Conservation (phyloP, 2,888 invertebrate genomes). For the Drosophila anomelani region DNA sequence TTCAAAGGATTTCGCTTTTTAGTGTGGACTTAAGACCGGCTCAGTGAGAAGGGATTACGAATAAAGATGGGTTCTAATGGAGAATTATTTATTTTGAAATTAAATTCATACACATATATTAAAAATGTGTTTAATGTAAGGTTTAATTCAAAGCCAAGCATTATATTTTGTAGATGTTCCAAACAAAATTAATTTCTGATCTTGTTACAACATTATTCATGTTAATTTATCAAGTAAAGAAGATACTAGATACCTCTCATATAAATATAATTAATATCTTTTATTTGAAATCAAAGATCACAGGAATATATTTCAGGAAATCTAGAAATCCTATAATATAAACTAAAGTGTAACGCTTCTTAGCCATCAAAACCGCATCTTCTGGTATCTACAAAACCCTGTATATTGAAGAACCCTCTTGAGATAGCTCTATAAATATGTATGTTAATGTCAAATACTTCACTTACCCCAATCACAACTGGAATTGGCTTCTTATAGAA, state of each 20-base stretch:
- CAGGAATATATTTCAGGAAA: neutral
- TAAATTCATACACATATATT: neutral
- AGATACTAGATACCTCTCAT: neutral
- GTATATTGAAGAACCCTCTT: neutral
- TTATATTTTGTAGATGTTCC: no score
- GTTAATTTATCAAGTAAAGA: neutral
- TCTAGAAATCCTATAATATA: neutral
- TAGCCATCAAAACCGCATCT: neutral
- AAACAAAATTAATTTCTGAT: no score
- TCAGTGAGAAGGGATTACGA: slow-evolving; percentile 2
- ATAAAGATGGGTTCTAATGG: neutral
- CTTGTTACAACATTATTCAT: neutral
- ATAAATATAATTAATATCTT: neutral
- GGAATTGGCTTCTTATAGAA: neutral
- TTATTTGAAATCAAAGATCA: no score
- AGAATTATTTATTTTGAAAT: neutral
- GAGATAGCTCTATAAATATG: neutral
- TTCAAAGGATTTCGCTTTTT: slow-evolving; percentile 18
- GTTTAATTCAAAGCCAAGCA: neutral
- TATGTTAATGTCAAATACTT: neutral
- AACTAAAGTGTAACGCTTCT: no score
- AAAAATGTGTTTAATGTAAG: rapidly evolving
- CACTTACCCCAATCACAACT: slow-evolving; percentile 1
- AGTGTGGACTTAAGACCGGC: slow-evolving; percentile 13
- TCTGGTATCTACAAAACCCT: neutral